Evolutionary conservation across 2,888 invertebrate genomes (phyloP).

Genomic region (Philonicus albiceps): DNA sequence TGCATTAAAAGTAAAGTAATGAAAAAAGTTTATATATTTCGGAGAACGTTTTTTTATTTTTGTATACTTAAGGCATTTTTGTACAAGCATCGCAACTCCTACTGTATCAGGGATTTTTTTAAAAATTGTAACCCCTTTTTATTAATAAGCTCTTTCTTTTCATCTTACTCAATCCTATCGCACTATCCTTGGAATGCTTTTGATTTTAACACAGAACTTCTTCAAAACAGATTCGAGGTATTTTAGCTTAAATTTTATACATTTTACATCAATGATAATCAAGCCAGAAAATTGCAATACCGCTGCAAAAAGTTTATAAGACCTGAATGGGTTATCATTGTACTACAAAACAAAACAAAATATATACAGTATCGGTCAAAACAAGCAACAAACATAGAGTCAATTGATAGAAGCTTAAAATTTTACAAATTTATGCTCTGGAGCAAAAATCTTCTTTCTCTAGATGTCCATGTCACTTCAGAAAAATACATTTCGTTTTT

Average conservation of each 20-base stretch:
- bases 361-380: no score
- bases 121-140: no score
- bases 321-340: neutral
- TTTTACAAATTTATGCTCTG: no score
- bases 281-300: neutral
- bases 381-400: no score
- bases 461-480: no score
- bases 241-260: neutral
- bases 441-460: no score
- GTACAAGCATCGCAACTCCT: neutral
- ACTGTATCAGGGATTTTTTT: neutral
- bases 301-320: neutral
- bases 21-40: neutral
- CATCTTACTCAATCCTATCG: neutral
- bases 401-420: no score
- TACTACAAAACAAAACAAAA: neutral
- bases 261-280: neutral
- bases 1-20: neutral
- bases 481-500: no score
- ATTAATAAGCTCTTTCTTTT: no score
- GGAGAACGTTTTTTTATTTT: neutral
- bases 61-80: neutral
- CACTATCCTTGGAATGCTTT: no score
- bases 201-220: neutral
- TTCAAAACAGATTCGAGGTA: neutral